Evolutionary conservation across 2,888 invertebrate species (phyloP), one percentile per base, ranked within the genome.

Genomic region (Priocnemis perturbator): DNA sequence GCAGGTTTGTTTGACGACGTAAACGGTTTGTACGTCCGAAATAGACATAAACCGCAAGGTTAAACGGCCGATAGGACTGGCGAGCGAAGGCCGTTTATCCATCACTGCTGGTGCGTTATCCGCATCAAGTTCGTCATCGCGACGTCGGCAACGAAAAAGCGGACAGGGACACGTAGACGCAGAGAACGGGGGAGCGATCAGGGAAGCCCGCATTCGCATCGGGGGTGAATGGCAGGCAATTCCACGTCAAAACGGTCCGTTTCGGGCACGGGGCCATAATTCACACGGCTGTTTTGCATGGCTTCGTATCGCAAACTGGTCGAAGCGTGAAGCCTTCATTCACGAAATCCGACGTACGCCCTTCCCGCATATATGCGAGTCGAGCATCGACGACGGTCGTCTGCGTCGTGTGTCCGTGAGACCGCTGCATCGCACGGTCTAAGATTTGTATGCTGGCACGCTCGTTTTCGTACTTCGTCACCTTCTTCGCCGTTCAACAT

Each of bases 251-350:
- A 61, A 62, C 53, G 62, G 23, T 53, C 26, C 52, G 58, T 53
- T 67, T 67, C 59, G 17, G 23, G 9, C 44, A 26, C 44, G 47
- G 44, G 37, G 14, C 53, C 62, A 66, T 70, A 66, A 70, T 66
- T 70, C 59, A 70, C 59, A 57, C 23, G 44, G 59, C 50, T 60
- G 62, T 58, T 67, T 67, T 67, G 58, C 67, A 61, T 60, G 56
- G 48, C 20, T 50, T 65, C 60, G 37, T 69, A 69, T 69, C 69
- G 61, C 65, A 60, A 69, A 69, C 69, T 56, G 56, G 67, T 69
- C 72, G 65, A 66, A 71, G 68, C 65, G 64, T 65, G 73, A 73
- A 71, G 74, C 72, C 69, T 76, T 76, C 69, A 77, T 77, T 77
- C 70, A 74, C 71, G 71, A 67, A 70, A 47, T 67, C 48, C 58